phyloP scores from a whole-genome alignment of 1,140 invertebrate species.

The Papilio machaon region DNA sequence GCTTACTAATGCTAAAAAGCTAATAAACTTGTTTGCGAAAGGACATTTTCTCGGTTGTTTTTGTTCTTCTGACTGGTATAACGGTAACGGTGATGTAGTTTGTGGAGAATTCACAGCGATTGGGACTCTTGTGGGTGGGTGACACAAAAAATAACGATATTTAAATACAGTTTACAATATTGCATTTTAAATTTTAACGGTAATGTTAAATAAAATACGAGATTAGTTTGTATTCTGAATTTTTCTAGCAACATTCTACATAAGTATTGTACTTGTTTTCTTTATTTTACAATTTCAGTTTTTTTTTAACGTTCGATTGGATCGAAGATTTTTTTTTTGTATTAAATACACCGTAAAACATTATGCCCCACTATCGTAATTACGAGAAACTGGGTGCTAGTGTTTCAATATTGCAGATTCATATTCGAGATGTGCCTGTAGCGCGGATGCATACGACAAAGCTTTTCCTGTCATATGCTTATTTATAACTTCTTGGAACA shows the following conservation, averaged over 20 bases:
- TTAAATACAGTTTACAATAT: constrained; percentile 5
- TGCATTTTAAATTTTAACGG: constrained; percentile 15
- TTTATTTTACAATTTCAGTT: neutral
- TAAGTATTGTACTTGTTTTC: neutral
- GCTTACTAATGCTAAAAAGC: constrained; percentile 48
- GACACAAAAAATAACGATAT: constrained; percentile 39
- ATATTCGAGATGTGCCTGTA: constrained; percentile 69
- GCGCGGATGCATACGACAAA: constrained; percentile 67
- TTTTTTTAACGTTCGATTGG: neutral
- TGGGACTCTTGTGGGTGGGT: constrained; percentile 53
- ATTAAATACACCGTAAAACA: constrained; percentile 6
- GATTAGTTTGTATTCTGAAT: constrained; percentile 28
- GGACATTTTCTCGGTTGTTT: constrained; percentile 51
- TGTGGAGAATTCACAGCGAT: constrained; percentile 53
- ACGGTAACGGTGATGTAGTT: constrained; percentile 65
- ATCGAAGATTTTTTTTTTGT: neutral
- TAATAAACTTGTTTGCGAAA: constrained; percentile 47
- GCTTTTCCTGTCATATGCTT: constrained; percentile 48
- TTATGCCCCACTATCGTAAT: constrained; percentile 55
- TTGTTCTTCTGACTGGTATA: constrained; percentile 57
- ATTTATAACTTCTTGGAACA: neutral
- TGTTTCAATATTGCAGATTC: constrained; percentile 76
- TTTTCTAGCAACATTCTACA: neutral
- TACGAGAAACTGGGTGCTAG: constrained; percentile 64
- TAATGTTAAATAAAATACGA: constrained; percentile 19